Conservation (phyloP, 2,888 invertebrate genomes). For the Pseudeuparius sepicola region DNA sequence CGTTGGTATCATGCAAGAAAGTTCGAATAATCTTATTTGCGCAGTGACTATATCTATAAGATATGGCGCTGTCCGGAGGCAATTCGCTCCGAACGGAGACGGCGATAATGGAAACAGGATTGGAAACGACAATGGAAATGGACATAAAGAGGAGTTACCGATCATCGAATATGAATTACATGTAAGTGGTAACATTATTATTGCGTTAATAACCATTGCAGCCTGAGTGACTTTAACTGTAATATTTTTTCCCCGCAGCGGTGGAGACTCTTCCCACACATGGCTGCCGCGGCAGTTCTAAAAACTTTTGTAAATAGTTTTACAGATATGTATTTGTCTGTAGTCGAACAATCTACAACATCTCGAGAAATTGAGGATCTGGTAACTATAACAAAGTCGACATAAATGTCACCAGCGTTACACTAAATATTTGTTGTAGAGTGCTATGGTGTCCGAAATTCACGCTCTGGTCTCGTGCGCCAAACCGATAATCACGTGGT, state of each 20-base stretch:
- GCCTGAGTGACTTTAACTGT: no score
- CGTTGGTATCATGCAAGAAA: constrained; percentile 60
- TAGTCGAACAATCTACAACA: constrained; percentile 56
- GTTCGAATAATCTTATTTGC: constrained; percentile 57
- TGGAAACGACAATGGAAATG: no score
- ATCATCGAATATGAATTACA: constrained; percentile 77
- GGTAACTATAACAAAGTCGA: constrained; percentile 26
- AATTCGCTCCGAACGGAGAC: constrained; percentile 51
- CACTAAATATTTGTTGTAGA: constrained; percentile 37
- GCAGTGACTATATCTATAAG: constrained; percentile 67
- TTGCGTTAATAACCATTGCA: background rate
- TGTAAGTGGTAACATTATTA: constrained; percentile 42
- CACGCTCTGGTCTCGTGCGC: constrained; percentile 59
- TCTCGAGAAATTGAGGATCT: constrained; percentile 31
- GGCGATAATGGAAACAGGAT: no score
- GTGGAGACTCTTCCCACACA: constrained; percentile 70
- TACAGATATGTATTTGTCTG: constrained; percentile 53
- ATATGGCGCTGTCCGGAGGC: constrained; percentile 69
- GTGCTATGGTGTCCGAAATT: constrained; percentile 57
- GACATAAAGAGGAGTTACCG: constrained; percentile 53
- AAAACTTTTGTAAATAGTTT: constrained; percentile 57
- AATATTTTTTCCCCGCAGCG: constrained; percentile 54
- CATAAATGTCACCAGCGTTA: background rate
- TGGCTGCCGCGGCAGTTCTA: constrained; percentile 58
- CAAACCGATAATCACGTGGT: constrained; percentile 67